Percentiles rank a stretch among this genome's conserved stretches.
phyloP scores from a whole-genome alignment of 2,797 vertebrate genomes.

The Valencia hispanica region DNA sequence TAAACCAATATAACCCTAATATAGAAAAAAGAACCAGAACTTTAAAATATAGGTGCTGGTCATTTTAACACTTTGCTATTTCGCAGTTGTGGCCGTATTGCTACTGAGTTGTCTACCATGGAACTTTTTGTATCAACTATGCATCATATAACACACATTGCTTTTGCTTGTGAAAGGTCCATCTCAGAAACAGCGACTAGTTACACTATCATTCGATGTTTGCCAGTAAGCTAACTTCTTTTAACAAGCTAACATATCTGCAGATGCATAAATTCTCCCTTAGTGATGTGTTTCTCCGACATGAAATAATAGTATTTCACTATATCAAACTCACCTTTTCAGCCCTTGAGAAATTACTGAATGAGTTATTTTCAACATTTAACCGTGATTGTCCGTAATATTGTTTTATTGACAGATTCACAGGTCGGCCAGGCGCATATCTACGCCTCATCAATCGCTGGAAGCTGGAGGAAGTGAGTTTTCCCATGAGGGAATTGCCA shows the following conservation, averaged over 20 bases:
- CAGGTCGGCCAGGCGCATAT: constrained; percentile 93
- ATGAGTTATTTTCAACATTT: background rate
- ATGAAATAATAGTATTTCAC: background rate
- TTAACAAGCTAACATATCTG: background rate
- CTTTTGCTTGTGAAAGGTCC: background rate
- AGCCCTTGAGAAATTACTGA: background rate
- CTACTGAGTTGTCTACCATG: too few relatives aligned
- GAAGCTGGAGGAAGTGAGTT: constrained; percentile 93
- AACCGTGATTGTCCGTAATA: background rate
- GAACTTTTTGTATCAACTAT: background rate
- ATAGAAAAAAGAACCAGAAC: background rate
- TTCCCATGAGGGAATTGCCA: constrained; percentile 19
- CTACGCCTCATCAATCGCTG: constrained; percentile 93
- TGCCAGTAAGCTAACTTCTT: background rate
- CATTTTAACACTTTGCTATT: background rate
- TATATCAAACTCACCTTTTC: background rate
- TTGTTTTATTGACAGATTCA: constrained; percentile 81
- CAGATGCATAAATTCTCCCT: background rate
- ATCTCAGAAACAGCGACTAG: background rate
- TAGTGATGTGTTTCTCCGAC: background rate
- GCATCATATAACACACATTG: background rate
- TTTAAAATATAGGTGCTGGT: background rate
- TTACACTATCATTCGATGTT: background rate
- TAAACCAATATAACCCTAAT: too few relatives aligned
- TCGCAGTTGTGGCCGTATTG: background rate